phyloP scores from a whole-genome alignment of 2,113 vertebrate genomes.

The Garra rufa region DNA sequence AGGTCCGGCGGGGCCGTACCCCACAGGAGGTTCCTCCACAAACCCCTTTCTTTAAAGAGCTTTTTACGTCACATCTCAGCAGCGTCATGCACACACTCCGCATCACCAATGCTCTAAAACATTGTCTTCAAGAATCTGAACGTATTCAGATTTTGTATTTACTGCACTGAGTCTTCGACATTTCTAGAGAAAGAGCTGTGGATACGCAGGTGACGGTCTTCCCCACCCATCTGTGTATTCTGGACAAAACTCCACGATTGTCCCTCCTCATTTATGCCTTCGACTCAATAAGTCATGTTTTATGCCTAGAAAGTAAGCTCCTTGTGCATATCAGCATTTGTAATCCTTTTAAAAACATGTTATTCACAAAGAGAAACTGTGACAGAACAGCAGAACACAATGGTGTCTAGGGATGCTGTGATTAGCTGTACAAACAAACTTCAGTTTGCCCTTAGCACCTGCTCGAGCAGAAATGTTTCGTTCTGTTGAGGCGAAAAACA shows the following conservation, averaged over 20 bases:
- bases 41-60: slow-evolving; percentile 92
- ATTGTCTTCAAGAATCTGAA: slow-evolving; percentile 35
- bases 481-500: slow-evolving; percentile 71
- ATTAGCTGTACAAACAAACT: slow-evolving; percentile 7
- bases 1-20: slow-evolving; percentile 87
- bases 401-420: slow-evolving; percentile 74
- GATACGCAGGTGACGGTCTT: slow-evolving; percentile 12
- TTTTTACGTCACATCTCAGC: slow-evolving; percentile 13
- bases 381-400: slow-evolving; percentile 72
- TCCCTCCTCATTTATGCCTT: slow-evolving; percentile 75
- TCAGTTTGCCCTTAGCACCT: slow-evolving; percentile 22
- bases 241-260: slow-evolving; percentile 30
- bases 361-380: slow-evolving; percentile 85
- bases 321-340: slow-evolving; percentile 98
- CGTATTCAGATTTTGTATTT: slow-evolving; percentile 44
- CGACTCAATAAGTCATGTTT: slow-evolving; percentile 92
- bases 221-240: slow-evolving; percentile 28
- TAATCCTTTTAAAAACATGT: slow-evolving; percentile 91
- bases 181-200: slow-evolving; percentile 33
- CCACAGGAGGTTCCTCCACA: slow-evolving; percentile 89
- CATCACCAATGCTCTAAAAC: slow-evolving; percentile 33
- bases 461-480: slow-evolving; percentile 14
- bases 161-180: slow-evolving; percentile 44
- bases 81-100: slow-evolving; percentile 26
- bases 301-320: slow-evolving; percentile 86